Conservation (phyloP, 2,113 vertebrate species). For the Microcebus lehilahytsara region DNA sequence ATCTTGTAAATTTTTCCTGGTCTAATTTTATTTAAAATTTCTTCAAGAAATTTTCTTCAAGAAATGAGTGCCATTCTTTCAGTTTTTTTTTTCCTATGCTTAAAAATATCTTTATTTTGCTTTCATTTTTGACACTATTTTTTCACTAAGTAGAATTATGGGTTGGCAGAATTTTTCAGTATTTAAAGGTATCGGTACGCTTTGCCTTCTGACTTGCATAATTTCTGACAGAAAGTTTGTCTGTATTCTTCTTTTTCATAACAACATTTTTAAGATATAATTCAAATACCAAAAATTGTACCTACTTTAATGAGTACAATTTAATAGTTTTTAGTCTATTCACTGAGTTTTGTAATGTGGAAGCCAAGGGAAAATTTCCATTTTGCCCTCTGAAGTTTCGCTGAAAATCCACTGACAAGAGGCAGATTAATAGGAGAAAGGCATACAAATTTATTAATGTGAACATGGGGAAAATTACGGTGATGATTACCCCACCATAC, state of each 20-base stretch:
- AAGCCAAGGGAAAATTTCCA: no score
- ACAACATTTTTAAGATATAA: neutral
- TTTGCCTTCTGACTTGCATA: neutral
- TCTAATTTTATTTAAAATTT: neutral
- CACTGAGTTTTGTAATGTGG: neutral
- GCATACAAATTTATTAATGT: no score
- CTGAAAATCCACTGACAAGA: no score
- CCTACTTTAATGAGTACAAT: neutral
- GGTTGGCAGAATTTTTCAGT: neutral
- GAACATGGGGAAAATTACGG: no score
- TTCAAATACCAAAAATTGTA: neutral
- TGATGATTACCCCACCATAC: no score
- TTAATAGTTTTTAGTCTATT: neutral
- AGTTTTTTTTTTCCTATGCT: neutral
- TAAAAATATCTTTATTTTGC: neutral
- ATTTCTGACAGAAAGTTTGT: neutral
- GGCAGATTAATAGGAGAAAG: no score
- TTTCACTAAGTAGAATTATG: neutral
- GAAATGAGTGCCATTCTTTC: neutral
- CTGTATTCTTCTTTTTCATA: neutral
- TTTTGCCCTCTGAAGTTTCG: no score
- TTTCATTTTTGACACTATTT: neutral
- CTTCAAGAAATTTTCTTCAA: neutral
- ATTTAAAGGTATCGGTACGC: neutral
- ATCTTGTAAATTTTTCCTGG: neutral